Percentiles rank a stretch among this genome's conserved stretches.
Conservation (phyloP, 1,140 invertebrate species). For the Sipha flava region DNA sequence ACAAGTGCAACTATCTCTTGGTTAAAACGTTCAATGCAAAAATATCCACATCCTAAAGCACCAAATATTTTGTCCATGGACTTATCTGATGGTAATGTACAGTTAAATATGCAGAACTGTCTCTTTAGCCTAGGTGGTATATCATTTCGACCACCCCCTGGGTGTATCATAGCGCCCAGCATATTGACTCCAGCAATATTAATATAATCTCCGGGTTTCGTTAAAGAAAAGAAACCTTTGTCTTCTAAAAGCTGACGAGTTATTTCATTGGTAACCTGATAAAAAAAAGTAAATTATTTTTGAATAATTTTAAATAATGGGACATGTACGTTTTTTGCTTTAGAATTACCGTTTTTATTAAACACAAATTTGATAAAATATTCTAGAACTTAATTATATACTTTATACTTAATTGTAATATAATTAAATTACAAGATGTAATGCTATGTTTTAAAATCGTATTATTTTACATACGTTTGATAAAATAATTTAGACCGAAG, state of each 20-base stretch:
- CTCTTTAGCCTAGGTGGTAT: constrained; percentile 88
- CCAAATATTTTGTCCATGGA: constrained; percentile 82
- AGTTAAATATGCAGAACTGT: constrained; percentile 93
- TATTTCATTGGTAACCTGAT: constrained; percentile 81
- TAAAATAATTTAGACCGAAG: no score
- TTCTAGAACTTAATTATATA: no score
- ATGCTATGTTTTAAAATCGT: no score
- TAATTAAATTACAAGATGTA: no score
- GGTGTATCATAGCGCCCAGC: constrained; percentile 88
- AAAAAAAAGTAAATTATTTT: no score
- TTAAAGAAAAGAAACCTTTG: constrained; percentile 91
- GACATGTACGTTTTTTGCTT: no score
- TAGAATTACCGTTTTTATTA: no score
- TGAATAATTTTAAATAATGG: no score
- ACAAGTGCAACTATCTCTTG: constrained; percentile 69
- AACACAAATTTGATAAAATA: no score
- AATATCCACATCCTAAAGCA: constrained; percentile 81
- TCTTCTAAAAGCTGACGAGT: constrained; percentile 93
- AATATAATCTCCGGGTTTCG: constrained; percentile 93
- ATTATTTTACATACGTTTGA: no score
- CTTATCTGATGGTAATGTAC: constrained; percentile 73
- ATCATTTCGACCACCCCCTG: constrained; percentile 88
- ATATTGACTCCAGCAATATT: constrained; percentile 87
- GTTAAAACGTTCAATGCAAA: constrained; percentile 77
- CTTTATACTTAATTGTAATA: no score